Evolutionary conservation across 2,113 vertebrate genomes (phyloP), one percentile per base, ranked within the genome.

Genomic region (Percopsis transmontana): DNA sequence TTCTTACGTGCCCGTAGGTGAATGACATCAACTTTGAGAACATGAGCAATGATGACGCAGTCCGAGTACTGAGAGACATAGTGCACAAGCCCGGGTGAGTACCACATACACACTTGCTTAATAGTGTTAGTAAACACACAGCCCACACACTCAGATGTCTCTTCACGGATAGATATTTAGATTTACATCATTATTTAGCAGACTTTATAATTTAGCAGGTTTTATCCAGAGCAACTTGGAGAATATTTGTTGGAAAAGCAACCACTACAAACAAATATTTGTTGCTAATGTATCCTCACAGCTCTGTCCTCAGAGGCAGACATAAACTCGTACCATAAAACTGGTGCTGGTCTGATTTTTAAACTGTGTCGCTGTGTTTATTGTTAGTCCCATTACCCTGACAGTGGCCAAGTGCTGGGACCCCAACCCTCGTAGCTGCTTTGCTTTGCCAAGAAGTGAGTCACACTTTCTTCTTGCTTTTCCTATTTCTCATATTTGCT

Each of bases 11-110:
- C 51, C 74, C 82, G 39, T 76, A 99, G 97, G 97, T 99, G 71
- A 99, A 99, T 0, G 97, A 99, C 76, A 97, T 97, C 79, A 99
- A 98, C 90, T 99, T 99, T 79, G 97, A 99, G 91, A 99, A 99
- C 90, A 98, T 99, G 96, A 98, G 94, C 83, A 99, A 99, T 0
- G 97, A 99, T 0, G 97, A 99, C n/a, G 97, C 97, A 0, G 97
- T 99, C 39, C 91, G 97, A 19, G 97, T 99, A 27, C 93, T 99
- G 66, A 92, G 97, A 70, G 97, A 99, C 84, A 98, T 99, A 0
- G 97, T 99, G 66, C 97, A 99, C 90, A 99, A 99, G 74, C 96
- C 97, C 0, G 97, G 97, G 97, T 99, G 86, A 91, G 87, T 61
- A 27, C 11, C 1, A 8, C 58, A 41, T 14, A 15, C 10, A 20